Percentiles rank a stretch among this genome's conserved stretches.
phyloP scores from a whole-genome alignment of 2,113 vertebrate genomes.

The Paracanthobrama guichenoti region DNA sequence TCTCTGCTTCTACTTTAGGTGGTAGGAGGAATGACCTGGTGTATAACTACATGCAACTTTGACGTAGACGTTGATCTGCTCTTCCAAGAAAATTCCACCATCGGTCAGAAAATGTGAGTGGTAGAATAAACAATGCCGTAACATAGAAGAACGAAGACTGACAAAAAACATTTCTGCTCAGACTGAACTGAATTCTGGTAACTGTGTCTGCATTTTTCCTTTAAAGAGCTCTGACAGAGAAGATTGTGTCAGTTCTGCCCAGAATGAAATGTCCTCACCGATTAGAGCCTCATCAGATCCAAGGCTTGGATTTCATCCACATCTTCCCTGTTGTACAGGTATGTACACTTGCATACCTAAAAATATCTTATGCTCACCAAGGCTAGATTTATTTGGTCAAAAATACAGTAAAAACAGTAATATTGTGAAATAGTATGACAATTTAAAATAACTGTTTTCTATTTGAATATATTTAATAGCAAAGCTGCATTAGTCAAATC shows the following conservation, averaged over 20 bases:
- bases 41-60: slow-evolving; percentile 95
- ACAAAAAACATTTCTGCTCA: background rate
- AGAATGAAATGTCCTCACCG: slow-evolving; percentile 98
- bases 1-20: slow-evolving; percentile 75
- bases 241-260: slow-evolving; percentile 95
- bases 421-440: background rate
- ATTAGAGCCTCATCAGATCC: slow-evolving; percentile 97
- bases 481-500: background rate
- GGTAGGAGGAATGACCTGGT: slow-evolving; percentile 99
- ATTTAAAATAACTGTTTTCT: background rate
- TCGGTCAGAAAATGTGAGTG: slow-evolving; percentile 97
- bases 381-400: background rate
- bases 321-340: slow-evolving; percentile 98
- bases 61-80: slow-evolving; percentile 95
- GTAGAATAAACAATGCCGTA: background rate
- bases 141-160: background rate
- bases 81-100: slow-evolving; percentile 99
- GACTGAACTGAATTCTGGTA: background rate
- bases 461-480: background rate
- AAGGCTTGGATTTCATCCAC: slow-evolving; percentile 98
- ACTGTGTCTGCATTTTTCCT: background rate
- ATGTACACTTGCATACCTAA: slow-evolving; percentile 11
- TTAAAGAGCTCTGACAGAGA: slow-evolving; percentile 92
- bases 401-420: background rate
- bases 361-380: background rate